Base-by-base conservation (phyloP, 2,797 vertebrate species). In the Chaetophractus vellerosus region DNA sequence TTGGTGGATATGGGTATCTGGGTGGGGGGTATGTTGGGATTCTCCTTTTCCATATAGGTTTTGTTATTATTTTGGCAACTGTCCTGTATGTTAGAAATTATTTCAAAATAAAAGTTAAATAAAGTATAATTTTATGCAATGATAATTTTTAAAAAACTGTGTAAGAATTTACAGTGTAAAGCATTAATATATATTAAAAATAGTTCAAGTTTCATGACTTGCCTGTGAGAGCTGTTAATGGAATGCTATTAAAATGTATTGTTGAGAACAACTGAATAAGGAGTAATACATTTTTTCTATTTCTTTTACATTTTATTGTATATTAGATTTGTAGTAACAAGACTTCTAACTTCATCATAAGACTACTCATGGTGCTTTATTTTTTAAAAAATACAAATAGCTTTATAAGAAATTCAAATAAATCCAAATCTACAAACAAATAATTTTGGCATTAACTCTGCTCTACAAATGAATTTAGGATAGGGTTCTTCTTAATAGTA, bases 351-450 rank as follows among this genome's bases (percentile, higher is more conserved):
- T 69, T 94, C 16, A 68, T 82, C 52, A 69, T 75, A 48, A 82
- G 41, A 89, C 52, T 63, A 11, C 41, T 88, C 38, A 28, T 75
- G 24, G 24, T 48, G 23, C 57, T 86, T 85, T 88, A 59, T 75
- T 91, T 52, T 91, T 1, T 78, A 55, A 94, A 15, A 26, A 84
- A 64, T 63, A 26, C 31, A 91, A 86, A 48, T 69, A 24, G 16
- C 69, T 61, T 90, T 88, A 94, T 83, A 89, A 89, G 41, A 61
- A 74, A 59, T 68, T 80, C 31, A 92, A 64, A 79, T 93, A 81
- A 72, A 75, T 91, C 87, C n/a, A 78, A 61, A 92, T 75, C 36
- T 93, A 12, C 45, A 90, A 82, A 83, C 52, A 92, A 52, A 52
- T 76, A 76, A 52, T 24, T 89, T 87, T 69, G 78, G 23, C 36